Percentiles rank a stretch among this genome's conserved stretches.
These are phyloP conservation scores for Sinosuthora webbiana DNA, from an alignment of 2,113 vertebrate genomes.

Conservation along the genomic window DNA sequence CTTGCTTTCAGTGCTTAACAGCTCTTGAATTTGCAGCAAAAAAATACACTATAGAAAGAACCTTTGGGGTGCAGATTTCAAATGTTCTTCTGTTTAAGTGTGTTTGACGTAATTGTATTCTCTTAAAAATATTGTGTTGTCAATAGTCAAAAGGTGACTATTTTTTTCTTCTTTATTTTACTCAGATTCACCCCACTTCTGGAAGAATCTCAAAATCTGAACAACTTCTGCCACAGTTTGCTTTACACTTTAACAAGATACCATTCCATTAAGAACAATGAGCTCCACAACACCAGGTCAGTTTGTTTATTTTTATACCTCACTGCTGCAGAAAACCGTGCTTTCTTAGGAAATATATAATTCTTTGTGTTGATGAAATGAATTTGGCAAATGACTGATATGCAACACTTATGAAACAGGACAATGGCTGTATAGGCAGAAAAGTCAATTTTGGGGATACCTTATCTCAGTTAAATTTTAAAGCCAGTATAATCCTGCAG, in stretches of 20 bases:
- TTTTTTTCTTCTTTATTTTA: conserved; percentile 13
- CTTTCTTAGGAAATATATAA: neutral
- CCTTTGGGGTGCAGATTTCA: neutral
- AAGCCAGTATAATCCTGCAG: neutral
- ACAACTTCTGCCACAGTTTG: neutral
- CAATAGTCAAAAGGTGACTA: neutral
- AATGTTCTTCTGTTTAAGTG: neutral
- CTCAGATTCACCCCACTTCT: neutral
- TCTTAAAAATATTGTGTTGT: neutral
- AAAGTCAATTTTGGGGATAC: neutral
- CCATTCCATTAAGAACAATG: conserved; percentile 60
- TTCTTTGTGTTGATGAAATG: neutral
- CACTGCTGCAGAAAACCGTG: neutral
- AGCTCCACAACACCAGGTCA: conserved; percentile 78
- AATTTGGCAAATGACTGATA: neutral
- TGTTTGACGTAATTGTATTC: neutral
- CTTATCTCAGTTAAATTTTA: neutral
- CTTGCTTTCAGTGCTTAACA: neutral
- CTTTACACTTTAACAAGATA: neutral
- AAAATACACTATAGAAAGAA: neutral
- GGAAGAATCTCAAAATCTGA: neutral
- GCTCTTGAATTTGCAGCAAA: neutral
- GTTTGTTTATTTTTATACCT: conserved; percentile 23
- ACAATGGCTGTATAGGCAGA: neutral
- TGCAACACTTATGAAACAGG: neutral